Base-by-base conservation (phyloP, 1,140 invertebrate species). In the Trachymyrmex cornetzi region DNA sequence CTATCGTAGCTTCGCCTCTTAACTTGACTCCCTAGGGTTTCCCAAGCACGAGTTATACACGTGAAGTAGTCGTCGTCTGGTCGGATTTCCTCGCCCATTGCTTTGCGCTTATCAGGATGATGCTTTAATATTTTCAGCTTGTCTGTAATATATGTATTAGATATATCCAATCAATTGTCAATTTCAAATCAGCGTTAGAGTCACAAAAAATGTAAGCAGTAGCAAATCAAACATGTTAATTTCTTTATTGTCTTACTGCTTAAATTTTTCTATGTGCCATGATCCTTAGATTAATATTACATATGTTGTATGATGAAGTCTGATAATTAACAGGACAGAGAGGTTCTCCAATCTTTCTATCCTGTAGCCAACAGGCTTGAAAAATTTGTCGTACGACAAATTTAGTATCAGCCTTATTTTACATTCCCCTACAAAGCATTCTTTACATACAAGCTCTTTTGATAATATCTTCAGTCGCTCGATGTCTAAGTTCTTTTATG, bases 41-140 rank as follows among this genome's bases (percentile, higher is more conserved):
- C 98, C 96, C 98, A 98, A 19, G 99, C 99, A 96, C 98, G 99
- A n/a, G 99, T 99, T 92, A 99, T 99, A 94, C 99, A 99, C 0
- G 99, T 99, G 94, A 99, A 99, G 95, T 99, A 99, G 95, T 99
- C 99, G 93, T 99, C 98, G 89, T 99, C 98, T 1, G 97, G 96
- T 86, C 97, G 96, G 14, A 99, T 96, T 90, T 98, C 97, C 94
- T 99, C 98, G 61, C 98, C 98, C 95, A 97, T 96, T 74, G 97
- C 98, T 96, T 98, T 98, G 82, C 99, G 96, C 94, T 99, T 99
- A 94, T 99, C 99, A 0, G 99, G 99, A 96, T 99, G 99, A 95
- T 99, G 99, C 92, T 97, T 97, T 38, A 99, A 95, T 44, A 99
- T 99, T 95, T 98, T 99, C 92, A 96, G 96, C 85, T 97, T 97